phyloP scores from a whole-genome alignment of 2,113 vertebrate species.

The Thalassoma bifasciatum region DNA sequence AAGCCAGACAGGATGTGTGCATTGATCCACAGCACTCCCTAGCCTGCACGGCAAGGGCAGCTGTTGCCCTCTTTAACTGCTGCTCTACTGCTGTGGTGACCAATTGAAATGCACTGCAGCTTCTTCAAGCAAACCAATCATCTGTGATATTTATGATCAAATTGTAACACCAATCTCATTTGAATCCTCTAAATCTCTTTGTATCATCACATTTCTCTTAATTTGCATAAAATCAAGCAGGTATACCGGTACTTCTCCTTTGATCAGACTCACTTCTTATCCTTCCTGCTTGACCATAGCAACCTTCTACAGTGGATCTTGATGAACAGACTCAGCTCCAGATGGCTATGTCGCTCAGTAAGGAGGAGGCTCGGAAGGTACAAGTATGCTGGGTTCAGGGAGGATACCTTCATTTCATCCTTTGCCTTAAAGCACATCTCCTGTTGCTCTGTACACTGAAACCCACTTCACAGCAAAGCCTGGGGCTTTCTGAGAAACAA shows the following conservation, averaged over 20 bases:
- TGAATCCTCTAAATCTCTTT: too few relatives aligned
- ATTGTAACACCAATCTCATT: not conserved
- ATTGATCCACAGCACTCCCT: slow-evolving; percentile 65
- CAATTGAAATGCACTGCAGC: not conserved
- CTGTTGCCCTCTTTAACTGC: slow-evolving; percentile 27
- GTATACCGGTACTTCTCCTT: slow-evolving; percentile 3
- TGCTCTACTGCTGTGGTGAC: slow-evolving; percentile 11
- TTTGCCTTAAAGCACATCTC: slow-evolving; percentile 18
- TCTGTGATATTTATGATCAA: not conserved
- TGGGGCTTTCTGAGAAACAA: slow-evolving; percentile 18
- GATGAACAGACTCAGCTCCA: slow-evolving; percentile 96
- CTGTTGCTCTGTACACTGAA: slow-evolving; percentile 36
- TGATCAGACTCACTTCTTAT: slow-evolving; percentile 54
- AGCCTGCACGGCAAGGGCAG: slow-evolving; percentile 46
- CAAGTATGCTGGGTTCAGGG: slow-evolving; percentile 39
- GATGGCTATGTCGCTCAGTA: slow-evolving; percentile 93
- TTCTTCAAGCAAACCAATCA: slow-evolving; percentile 19
- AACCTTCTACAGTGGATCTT: slow-evolving; percentile 81
- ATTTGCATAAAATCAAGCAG: too few relatives aligned
- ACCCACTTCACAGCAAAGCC: slow-evolving; percentile 5
- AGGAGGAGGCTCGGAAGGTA: slow-evolving; percentile 94
- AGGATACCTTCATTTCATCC: slow-evolving; percentile 25
- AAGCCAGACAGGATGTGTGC: slow-evolving; percentile 68
- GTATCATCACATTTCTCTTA: not conserved
- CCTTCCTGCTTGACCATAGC: slow-evolving; percentile 72